These are phyloP conservation scores for Ceratoteleas bidentatus DNA, from an alignment of 1,140 invertebrate species.

Conservation along the genomic window DNA sequence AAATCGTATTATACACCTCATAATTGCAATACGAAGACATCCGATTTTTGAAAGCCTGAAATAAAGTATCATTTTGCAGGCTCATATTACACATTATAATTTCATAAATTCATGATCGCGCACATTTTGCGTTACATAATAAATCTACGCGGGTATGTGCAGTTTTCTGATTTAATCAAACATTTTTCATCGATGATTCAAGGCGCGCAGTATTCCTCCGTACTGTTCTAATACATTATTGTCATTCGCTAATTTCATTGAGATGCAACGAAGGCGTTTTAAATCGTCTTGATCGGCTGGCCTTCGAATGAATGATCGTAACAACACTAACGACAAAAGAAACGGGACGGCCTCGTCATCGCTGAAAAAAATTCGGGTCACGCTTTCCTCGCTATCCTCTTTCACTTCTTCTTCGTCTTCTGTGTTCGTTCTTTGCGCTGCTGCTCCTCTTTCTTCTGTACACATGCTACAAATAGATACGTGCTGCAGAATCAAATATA, in stretches of 20 bases:
- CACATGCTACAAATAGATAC: conserved; percentile 56
- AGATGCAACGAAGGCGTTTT: conserved; percentile 62
- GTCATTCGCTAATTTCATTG: conserved; percentile 59
- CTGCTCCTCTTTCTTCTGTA: conserved; percentile 43
- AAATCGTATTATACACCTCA: conserved; percentile 26
- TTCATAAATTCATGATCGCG: conserved; percentile 58
- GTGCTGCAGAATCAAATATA: conserved; percentile 48
- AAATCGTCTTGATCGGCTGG: conserved; percentile 57
- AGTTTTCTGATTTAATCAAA: conserved; percentile 60
- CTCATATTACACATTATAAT: conserved; percentile 51
- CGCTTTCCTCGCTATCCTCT: conserved; percentile 62
- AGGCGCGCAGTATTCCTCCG: conserved; percentile 51
- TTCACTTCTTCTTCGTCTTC: conserved; percentile 44
- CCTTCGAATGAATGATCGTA: conserved; percentile 65
- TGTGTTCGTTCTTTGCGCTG: conserved; percentile 35
- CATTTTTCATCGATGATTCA: conserved; percentile 62
- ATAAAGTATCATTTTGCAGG: conserved; percentile 43
- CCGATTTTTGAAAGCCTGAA: conserved; percentile 41
- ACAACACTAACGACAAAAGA: conserved; percentile 65
- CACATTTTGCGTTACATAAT: conserved; percentile 52
- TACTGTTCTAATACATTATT: conserved; percentile 61
- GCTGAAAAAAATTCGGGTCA: conserved; percentile 63
- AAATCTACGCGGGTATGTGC: conserved; percentile 28
- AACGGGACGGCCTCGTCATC: conserved; percentile 62
- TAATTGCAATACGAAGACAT: conserved; percentile 24